These are phyloP conservation scores for Trachelus stipa DNA, from an alignment of 2,888 invertebrate genomes.

Conservation along the genomic window DNA sequence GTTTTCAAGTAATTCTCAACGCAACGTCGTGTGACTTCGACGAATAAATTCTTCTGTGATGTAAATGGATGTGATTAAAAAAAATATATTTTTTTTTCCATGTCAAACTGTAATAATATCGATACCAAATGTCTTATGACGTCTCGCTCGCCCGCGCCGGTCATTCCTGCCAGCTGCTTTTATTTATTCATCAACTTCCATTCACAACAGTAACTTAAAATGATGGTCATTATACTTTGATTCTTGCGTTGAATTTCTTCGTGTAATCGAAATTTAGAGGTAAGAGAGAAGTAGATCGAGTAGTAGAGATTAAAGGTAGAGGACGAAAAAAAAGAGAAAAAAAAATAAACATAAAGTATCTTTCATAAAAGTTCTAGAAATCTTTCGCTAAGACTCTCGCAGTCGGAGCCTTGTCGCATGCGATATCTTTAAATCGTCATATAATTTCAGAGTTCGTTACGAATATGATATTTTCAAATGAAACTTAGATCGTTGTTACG, in stretches of 20 bases:
- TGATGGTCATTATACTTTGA: slow-evolving; percentile 36
- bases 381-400: slow-evolving; percentile 38
- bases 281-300: slow-evolving; percentile 20
- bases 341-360: slow-evolving; percentile 36
- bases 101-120: not conserved
- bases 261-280: slow-evolving; percentile 27
- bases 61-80: not conserved
- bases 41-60: not conserved
- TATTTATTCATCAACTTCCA: slow-evolving; percentile 49
- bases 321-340: slow-evolving; percentile 16
- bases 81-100: not conserved
- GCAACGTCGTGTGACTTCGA: too few relatives aligned
- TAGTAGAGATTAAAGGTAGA: slow-evolving; percentile 19
- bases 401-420: slow-evolving; percentile 30
- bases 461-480: slow-evolving; percentile 23
- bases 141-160: slow-evolving; percentile 45
- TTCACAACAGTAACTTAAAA: slow-evolving; percentile 51
- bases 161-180: slow-evolving; percentile 43
- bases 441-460: slow-evolving; percentile 19
- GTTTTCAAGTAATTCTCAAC: too few relatives aligned
- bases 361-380: slow-evolving; percentile 48
- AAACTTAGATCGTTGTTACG: slow-evolving; percentile 47
- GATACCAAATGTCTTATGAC: not conserved
- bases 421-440: slow-evolving; percentile 20
- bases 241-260: slow-evolving; percentile 34